phyloP scores from a whole-genome alignment of 1,140 invertebrate genomes.

The Eueides isabella region DNA sequence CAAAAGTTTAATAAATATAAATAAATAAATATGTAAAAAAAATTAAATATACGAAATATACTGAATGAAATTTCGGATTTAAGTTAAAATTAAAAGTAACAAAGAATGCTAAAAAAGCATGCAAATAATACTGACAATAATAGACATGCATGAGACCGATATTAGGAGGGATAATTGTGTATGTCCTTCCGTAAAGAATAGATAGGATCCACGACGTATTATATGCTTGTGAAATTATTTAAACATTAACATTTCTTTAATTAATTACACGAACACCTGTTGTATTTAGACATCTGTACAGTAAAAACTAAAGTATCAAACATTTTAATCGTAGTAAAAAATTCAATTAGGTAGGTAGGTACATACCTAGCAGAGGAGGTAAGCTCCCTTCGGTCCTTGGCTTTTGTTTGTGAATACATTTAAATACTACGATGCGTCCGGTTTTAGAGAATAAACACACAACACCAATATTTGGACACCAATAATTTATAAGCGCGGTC shows the following conservation, averaged over 20 bases:
- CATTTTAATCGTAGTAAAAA: constrained; percentile 42
- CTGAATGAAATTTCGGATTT: no score
- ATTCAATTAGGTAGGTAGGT: constrained; percentile 67
- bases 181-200: no score
- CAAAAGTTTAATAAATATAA: not conserved
- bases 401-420: constrained; percentile 79
- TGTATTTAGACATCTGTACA: no score
- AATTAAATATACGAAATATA: not conserved
- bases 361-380: constrained; percentile 59
- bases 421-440: constrained; percentile 75
- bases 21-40: not conserved
- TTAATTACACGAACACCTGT: no score
- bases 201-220: no score
- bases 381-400: constrained; percentile 64
- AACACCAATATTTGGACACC: constrained; percentile 70
- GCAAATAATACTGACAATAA: no score
- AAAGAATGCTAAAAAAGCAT: no score
- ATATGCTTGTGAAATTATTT: not conserved
- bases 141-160: no score
- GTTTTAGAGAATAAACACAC: constrained; percentile 69
- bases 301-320: constrained; percentile 56
- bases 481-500: constrained; percentile 71
- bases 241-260: no score
- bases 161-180: no score
- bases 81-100: no score